These are phyloP conservation scores for Apolygus lucorum DNA, from an alignment of 1,140 invertebrate genomes.

Conservation along the genomic window DNA sequence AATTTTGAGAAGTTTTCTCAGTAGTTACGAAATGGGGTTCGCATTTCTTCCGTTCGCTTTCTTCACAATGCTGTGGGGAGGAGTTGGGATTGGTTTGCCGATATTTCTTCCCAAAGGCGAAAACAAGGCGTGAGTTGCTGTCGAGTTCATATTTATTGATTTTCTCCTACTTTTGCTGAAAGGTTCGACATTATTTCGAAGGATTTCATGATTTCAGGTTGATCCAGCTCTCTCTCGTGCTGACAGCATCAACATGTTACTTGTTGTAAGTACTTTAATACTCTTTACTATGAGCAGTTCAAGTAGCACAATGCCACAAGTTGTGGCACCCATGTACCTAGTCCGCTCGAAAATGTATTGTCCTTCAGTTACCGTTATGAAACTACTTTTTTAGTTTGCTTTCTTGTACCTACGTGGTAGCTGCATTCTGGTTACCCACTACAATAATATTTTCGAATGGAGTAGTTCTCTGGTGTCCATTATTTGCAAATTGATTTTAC, in stretches of 20 bases:
- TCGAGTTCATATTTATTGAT: background rate
- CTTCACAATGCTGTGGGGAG: constrained; percentile 11
- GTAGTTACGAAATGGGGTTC: constrained; percentile 4
- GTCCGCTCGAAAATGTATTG: background rate
- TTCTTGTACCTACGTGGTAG: background rate
- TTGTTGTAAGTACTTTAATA: constrained; percentile 16
- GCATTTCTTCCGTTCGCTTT: constrained; percentile 18
- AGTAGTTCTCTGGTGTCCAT: too few species aligned
- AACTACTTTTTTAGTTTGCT: background rate
- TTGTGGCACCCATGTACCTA: background rate
- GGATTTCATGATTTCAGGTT: background rate
- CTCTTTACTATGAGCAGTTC: background rate
- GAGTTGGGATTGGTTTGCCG: constrained; percentile 7
- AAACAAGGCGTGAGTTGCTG: constrained; percentile 5
- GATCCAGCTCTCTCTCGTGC: constrained; percentile 3
- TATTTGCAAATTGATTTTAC: too few species aligned
- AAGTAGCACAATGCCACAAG: background rate
- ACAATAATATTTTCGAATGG: background rate
- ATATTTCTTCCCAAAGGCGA: constrained; percentile 19
- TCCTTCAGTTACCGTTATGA: background rate
- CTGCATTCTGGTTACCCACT: background rate
- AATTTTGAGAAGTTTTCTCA: too few species aligned
- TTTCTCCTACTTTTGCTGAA: background rate
- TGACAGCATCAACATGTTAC: background rate
- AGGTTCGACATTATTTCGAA: too few species aligned